These are phyloP conservation scores for Dryoscopus gambensis DNA, from an alignment of 2,113 vertebrate species.

Conservation along the genomic window DNA sequence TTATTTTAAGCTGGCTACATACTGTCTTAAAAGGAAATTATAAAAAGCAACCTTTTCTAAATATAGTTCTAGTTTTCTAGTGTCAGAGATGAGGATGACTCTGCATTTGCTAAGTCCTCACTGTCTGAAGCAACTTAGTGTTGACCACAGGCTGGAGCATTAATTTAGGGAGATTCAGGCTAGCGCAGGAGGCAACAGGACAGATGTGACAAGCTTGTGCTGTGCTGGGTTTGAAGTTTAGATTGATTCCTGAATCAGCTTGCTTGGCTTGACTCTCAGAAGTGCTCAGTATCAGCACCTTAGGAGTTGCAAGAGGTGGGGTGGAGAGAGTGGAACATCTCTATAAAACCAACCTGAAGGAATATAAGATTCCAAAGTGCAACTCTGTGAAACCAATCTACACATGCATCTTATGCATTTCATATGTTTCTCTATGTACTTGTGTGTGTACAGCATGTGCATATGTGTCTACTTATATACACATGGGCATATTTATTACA, in stretches of 20 bases:
- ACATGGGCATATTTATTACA: neutral
- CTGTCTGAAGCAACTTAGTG: neutral
- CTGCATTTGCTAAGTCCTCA: neutral
- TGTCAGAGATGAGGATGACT: neutral
- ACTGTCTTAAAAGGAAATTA: neutral
- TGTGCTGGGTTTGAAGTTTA: neutral
- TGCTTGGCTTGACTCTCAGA: neutral
- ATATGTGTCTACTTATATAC: neutral
- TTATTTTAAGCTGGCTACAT: neutral
- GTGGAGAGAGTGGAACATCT: neutral
- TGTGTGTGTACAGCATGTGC: neutral
- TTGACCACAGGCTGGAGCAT: neutral
- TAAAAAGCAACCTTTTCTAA: slow-evolving; percentile 10
- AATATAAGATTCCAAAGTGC: neutral
- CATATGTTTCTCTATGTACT: neutral
- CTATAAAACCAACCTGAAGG: neutral
- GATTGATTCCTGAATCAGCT: neutral
- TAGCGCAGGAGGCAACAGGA: neutral
- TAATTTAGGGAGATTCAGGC: neutral
- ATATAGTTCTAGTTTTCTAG: slow-evolving; percentile 23
- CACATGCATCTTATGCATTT: neutral
- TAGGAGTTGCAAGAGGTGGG: neutral
- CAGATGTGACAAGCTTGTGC: neutral
- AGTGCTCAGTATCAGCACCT: neutral
- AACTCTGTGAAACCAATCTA: neutral